Percentiles rank a stretch among this genome's conserved stretches.
Evolutionary conservation across 2,113 vertebrate species (phyloP).

Genomic region (Neofelis nebulosa): DNA sequence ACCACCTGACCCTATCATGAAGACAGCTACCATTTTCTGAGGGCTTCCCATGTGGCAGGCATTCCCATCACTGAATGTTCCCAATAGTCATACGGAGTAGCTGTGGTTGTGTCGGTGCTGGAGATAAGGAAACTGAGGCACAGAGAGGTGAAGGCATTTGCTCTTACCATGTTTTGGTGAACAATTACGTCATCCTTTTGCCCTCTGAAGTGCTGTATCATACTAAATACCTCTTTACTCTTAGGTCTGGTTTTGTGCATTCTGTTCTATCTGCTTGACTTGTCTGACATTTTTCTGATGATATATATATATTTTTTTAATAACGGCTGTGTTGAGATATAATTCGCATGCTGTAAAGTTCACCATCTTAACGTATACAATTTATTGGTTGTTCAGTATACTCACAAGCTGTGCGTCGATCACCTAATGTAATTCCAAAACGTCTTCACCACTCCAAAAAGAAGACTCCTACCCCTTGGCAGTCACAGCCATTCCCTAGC

Average conservation of each 20-base stretch:
- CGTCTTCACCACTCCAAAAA: not conserved
- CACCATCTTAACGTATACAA: not conserved
- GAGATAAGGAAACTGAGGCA: not conserved
- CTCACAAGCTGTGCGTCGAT: not conserved
- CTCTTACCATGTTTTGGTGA: not conserved
- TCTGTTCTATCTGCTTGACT: not conserved
- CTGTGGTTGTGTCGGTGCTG: not conserved
- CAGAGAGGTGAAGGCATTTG: not conserved
- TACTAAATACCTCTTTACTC: not conserved
- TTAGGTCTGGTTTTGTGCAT: not conserved
- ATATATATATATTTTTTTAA: not conserved
- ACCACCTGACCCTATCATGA: not conserved
- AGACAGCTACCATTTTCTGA: not conserved
- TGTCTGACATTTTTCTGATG: not conserved
- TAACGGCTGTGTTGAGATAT: not conserved
- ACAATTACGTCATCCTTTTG: not conserved
- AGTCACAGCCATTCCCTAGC: not conserved
- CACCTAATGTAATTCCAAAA: not conserved
- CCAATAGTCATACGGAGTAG: not conserved
- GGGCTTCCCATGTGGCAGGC: not conserved
- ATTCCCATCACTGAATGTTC: not conserved
- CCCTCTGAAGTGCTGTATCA: not conserved
- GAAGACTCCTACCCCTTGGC: not conserved
- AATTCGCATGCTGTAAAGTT: not conserved
- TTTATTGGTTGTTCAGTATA: not conserved